phyloP scores from a whole-genome alignment of 2,797 vertebrate species.

The Vespertilio murinus region DNA sequence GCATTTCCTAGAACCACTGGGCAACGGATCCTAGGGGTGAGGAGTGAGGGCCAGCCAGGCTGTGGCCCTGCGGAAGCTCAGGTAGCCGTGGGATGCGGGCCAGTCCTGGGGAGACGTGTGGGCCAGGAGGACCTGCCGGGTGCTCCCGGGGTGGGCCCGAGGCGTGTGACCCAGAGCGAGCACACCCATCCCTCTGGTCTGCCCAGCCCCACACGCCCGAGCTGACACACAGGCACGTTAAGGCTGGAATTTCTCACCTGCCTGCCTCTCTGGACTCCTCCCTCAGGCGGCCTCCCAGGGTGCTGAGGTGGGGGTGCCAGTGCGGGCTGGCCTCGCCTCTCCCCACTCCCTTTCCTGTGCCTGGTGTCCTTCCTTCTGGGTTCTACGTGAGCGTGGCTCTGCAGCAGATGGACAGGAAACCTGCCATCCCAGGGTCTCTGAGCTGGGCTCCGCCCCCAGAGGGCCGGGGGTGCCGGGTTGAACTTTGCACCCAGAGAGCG shows the following conservation, averaged over 20 bases:
- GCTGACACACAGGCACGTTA: background rate
- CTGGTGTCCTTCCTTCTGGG: background rate
- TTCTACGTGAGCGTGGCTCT: background rate
- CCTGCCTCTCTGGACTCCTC: background rate
- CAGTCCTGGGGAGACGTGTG: too few species aligned
- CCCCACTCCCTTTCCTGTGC: background rate
- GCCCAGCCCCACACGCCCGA: background rate
- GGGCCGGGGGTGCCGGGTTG: background rate
- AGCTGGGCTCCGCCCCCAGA: background rate
- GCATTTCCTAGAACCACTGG: constrained; percentile 50
- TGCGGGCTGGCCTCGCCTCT: background rate
- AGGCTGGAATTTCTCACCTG: background rate
- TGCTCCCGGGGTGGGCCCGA: background rate
- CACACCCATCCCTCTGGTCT: background rate
- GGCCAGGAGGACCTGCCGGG: background rate
- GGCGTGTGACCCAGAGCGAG: fast-evolving
- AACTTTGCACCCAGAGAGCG: background rate
- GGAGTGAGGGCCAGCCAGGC: background rate
- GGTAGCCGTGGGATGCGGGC: background rate
- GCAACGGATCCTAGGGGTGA: background rate
- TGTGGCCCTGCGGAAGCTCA: fast-evolving
- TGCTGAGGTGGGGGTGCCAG: background rate
- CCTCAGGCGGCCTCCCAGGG: background rate
- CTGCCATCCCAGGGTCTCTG: background rate
- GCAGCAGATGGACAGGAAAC: background rate